These are phyloP conservation scores for Pipistrellus pygmaeus DNA, from an alignment of 2,797 vertebrate genomes.

Conservation along the genomic window DNA sequence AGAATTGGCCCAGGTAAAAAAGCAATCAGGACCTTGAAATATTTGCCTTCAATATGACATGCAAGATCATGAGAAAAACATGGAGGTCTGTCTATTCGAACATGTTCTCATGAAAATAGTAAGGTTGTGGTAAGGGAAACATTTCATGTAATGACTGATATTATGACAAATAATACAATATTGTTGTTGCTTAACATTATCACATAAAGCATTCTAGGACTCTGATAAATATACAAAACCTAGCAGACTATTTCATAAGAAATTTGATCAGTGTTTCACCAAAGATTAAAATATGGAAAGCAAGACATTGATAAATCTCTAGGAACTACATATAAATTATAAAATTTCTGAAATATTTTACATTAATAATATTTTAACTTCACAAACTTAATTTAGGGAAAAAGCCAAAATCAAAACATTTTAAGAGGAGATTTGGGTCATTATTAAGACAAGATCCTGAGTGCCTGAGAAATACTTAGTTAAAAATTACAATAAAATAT, in stretches of 20 bases:
- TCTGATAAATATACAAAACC: neutral
- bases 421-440: neutral
- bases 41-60: neutral
- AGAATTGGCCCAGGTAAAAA: neutral
- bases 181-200: neutral
- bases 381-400: neutral
- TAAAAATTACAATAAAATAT: constrained; percentile 12
- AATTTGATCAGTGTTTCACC: neutral
- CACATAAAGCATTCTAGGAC: neutral
- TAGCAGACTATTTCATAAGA: neutral
- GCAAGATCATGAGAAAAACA: neutral
- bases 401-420: constrained; percentile 5
- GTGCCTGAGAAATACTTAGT: neutral
- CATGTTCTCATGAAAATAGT: neutral
- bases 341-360: constrained; percentile 34
- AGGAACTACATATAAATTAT: neutral
- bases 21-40: neutral
- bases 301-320: neutral
- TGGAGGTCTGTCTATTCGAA: neutral
- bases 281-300: neutral
- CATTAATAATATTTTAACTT: constrained; percentile 3
- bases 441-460: neutral
- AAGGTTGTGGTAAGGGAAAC: neutral
- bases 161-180: neutral
- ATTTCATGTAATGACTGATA: constrained; percentile 11